Evolutionary conservation across 1,140 invertebrate species (phyloP).

Genomic region (Rhizoglyphus robini): DNA sequence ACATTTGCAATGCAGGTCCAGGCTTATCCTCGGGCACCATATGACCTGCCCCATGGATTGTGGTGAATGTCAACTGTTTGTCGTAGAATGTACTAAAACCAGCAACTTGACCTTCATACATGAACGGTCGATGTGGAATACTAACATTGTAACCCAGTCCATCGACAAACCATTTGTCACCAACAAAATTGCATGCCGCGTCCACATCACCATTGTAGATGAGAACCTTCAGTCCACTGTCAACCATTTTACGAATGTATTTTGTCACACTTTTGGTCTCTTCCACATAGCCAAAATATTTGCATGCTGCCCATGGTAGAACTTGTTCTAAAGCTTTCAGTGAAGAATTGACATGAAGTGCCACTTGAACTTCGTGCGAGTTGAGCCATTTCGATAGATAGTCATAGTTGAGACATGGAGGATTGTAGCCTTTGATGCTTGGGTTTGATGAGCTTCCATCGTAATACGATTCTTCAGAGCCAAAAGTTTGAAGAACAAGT

Average conservation of each 20-base stretch:
- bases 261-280: slow-evolving; percentile 29
- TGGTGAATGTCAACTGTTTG: slow-evolving; percentile 33
- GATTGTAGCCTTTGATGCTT: not conserved
- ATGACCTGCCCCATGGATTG: slow-evolving; percentile 40
- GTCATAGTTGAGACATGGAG: slow-evolving; percentile 34
- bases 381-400: slow-evolving; percentile 33
- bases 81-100: slow-evolving; percentile 35
- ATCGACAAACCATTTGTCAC: slow-evolving; percentile 41
- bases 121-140: slow-evolving; percentile 26
- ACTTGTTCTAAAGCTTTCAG: not conserved
- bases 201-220: slow-evolving; percentile 46
- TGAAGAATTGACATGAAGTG: slow-evolving; percentile 36
- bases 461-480: no score
- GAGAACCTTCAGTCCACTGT: slow-evolving; percentile 33
- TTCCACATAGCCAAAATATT: slow-evolving; percentile 29
- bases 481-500: no score
- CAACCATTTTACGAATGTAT: no score
- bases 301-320: not conserved
- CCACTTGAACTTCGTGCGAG: slow-evolving; percentile 30
- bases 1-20: slow-evolving; percentile 35
- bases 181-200: slow-evolving; percentile 44
- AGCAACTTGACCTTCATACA: slow-evolving; percentile 31
- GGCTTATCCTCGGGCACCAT: slow-evolving; percentile 42
- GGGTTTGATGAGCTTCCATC: no score
- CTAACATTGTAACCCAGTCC: slow-evolving; percentile 28